A percentile compares a stretch with the other conserved stretches of the same genome.
Evolutionary conservation across 2,888 invertebrate species (phyloP).

Genomic region (Drosophila pseudotalamancana): DNA sequence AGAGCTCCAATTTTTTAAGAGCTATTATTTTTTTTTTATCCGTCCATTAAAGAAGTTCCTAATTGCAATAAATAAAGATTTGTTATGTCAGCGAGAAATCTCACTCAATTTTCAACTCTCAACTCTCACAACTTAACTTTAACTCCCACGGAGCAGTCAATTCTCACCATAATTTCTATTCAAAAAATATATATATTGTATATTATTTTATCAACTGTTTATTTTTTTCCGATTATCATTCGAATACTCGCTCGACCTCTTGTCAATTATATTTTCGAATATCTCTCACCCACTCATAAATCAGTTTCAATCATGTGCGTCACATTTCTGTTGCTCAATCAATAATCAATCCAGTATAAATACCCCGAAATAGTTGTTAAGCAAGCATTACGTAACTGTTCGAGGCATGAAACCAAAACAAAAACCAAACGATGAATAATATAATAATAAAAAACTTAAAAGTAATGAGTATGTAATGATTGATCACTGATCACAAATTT

Average conservation of each 20-base stretch:
- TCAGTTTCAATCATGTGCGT: constrained; percentile 17
- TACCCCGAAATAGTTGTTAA: constrained; percentile 57
- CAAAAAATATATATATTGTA: constrained; percentile 18
- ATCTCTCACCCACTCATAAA: neutral
- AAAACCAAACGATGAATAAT: constrained; percentile 12
- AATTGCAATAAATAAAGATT: constrained; percentile 77
- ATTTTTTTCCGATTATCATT: neutral
- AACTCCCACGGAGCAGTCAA: constrained; percentile 62
- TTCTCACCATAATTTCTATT: constrained; percentile 39
- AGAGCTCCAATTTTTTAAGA: no score
- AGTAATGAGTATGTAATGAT: constrained; percentile 81
- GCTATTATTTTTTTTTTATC: constrained; percentile 80
- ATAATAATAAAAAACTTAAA: constrained; percentile 57
- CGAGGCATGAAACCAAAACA: constrained; percentile 30
- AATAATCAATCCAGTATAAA: constrained; percentile 40
- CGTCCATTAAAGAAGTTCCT: constrained; percentile 82
- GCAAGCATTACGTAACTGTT: constrained; percentile 58
- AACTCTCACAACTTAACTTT: constrained; percentile 6
- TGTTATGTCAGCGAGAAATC: constrained; percentile 46
- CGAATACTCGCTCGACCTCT: constrained; percentile 31
- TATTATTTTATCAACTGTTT: neutral
- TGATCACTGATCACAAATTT: constrained; percentile 84
- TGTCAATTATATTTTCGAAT: constrained; percentile 45
- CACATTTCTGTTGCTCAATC: constrained; percentile 65
- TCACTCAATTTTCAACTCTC: neutral